These are phyloP conservation scores for Rhopalosiphum nymphaeae DNA, from an alignment of 2,888 invertebrate species.

Conservation along the genomic window DNA sequence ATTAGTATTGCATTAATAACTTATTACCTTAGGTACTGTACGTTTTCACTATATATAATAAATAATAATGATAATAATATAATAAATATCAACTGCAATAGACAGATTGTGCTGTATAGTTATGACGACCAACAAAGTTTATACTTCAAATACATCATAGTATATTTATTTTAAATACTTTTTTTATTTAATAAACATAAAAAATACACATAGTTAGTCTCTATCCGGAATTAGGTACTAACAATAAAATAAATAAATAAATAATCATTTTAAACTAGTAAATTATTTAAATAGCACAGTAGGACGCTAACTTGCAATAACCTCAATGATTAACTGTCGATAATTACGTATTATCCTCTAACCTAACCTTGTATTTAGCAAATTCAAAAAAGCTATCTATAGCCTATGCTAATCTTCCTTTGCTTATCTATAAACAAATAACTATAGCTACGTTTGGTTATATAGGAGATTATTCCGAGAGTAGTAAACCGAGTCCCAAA, in stretches of 20 bases:
- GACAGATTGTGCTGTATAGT: not conserved
- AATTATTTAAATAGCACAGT: not conserved
- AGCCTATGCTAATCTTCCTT: not conserved
- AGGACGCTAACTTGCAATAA: not conserved
- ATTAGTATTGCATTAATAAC: not conserved
- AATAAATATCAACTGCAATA: not conserved
- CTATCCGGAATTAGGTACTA: too few relatives aligned
- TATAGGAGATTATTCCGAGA: too few relatives aligned
- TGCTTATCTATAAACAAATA: not conserved
- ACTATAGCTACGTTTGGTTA: not conserved
- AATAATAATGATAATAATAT: not conserved
- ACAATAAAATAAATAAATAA: too few relatives aligned
- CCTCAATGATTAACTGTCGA: not conserved
- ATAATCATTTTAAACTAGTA: not conserved
- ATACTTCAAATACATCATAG: not conserved
- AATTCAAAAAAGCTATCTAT: not conserved
- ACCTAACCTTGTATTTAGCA: too few relatives aligned
- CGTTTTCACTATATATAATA: not conserved
- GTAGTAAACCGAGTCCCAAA: too few relatives aligned
- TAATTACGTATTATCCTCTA: not conserved
- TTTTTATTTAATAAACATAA: not conserved
- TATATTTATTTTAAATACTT: not conserved
- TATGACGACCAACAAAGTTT: not conserved
- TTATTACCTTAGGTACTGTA: not conserved
- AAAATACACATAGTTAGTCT: too few relatives aligned